Percentiles rank a stretch among this genome's conserved stretches.
These are phyloP conservation scores for Eumerus sabulonum DNA, from an alignment of 2,888 invertebrate genomes.

Conservation along the genomic window DNA sequence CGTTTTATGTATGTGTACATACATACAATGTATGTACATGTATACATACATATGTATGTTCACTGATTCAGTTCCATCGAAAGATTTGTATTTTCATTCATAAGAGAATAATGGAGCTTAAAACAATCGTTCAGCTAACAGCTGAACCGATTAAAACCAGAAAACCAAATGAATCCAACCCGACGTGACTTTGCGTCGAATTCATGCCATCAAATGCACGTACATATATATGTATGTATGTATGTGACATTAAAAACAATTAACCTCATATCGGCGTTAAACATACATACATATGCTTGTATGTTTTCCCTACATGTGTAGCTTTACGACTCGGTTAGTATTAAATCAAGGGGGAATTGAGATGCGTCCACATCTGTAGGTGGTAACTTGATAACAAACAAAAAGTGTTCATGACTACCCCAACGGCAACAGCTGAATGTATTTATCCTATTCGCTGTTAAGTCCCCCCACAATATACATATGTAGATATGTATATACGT, in stretches of 20 bases:
- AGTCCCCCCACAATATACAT: too few relatives aligned
- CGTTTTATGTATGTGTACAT: too few relatives aligned
- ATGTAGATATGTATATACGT: neutral
- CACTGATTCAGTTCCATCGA: constrained; percentile 25
- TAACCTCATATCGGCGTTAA: constrained; percentile 67
- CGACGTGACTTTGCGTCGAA: constrained; percentile 17
- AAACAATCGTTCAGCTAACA: constrained; percentile 12
- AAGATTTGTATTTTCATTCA: constrained; percentile 36
- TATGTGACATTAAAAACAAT: constrained; percentile 64
- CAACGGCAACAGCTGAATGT: constrained; percentile 30
- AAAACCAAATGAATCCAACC: constrained; percentile 10
- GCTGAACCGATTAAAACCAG: constrained; percentile 37
- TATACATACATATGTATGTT: too few relatives aligned
- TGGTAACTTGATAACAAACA: constrained; percentile 58
- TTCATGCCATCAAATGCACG: constrained; percentile 45
- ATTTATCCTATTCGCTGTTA: constrained; percentile 34
- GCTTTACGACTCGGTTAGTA: too few relatives aligned
- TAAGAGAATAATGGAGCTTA: neutral
- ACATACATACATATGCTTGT: too few relatives aligned
- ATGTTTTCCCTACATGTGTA: too few relatives aligned
- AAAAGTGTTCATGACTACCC: constrained; percentile 21
- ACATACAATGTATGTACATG: too few relatives aligned
- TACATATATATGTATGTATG: too few relatives aligned
- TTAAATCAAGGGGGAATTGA: neutral
- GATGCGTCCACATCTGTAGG: constrained; percentile 51